A percentile compares a stretch with the other conserved stretches of the same genome.
Evolutionary conservation across 2,113 vertebrate species (phyloP).

Genomic region (Trogon surrucura): DNA sequence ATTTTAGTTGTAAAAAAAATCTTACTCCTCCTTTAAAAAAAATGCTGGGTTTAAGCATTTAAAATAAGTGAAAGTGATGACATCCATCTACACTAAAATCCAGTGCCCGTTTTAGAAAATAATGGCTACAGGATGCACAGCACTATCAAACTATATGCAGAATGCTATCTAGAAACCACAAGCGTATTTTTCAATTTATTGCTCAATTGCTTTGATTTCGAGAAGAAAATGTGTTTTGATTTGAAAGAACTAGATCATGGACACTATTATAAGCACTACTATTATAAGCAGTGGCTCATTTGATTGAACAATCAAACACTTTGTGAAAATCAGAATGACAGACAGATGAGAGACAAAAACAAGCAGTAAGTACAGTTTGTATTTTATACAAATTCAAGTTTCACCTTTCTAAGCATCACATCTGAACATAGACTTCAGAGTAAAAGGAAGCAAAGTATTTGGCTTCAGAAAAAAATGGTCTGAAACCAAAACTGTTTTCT

Average conservation of each 20-base stretch:
- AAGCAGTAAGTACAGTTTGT: neutral
- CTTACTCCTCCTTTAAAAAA: neutral
- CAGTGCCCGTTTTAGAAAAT: neutral
- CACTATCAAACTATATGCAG: neutral
- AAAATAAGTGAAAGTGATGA: neutral
- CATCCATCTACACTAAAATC: neutral
- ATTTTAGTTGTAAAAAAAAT: neutral
- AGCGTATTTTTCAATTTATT: neutral
- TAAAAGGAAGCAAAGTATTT: neutral
- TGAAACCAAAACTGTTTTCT: neutral
- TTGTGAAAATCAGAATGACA: neutral
- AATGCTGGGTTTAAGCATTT: neutral
- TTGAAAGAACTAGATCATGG: neutral
- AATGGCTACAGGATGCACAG: neutral
- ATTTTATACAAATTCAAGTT: neutral
- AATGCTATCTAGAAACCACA: neutral
- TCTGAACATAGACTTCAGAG: neutral
- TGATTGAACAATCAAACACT: neutral
- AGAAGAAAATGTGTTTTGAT: neutral
- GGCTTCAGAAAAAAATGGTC: neutral
- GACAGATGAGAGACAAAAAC: neutral
- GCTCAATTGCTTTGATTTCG: neutral
- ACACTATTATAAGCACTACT: neutral
- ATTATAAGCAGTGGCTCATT: neutral
- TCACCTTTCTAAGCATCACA: neutral